A percentile compares a stretch with the other conserved stretches of the same genome.
Evolutionary conservation across 1,140 invertebrate species (phyloP).

Genomic region (Potamilus streckersoni): DNA sequence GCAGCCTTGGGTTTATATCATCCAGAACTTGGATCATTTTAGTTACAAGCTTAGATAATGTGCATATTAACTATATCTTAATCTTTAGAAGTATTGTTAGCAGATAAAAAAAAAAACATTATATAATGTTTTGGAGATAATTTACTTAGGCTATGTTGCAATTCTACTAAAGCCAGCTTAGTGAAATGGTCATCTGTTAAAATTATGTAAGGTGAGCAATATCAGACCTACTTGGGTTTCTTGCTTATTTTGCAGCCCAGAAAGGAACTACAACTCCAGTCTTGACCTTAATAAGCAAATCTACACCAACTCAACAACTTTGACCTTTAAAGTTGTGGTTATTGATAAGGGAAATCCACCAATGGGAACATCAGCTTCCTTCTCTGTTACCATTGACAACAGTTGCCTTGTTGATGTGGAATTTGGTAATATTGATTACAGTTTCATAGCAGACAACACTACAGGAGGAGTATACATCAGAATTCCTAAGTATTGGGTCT

Average conservation of each 20-base stretch:
- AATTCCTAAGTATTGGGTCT: conserved; percentile 40
- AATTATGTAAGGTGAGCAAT: too few species aligned
- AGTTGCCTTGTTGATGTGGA: conserved; percentile 39
- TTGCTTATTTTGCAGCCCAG: conserved; percentile 5
- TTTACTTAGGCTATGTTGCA: too few species aligned
- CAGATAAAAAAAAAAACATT: too few species aligned
- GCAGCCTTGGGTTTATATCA: too few species aligned
- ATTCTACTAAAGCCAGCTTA: too few species aligned
- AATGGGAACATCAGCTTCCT: conserved; percentile 26
- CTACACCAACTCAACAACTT: conserved; percentile 29
- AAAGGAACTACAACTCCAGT: conserved; percentile 23
- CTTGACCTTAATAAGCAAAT: conserved; percentile 33
- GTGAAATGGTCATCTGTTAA: too few species aligned
- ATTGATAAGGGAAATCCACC: conserved; percentile 38
- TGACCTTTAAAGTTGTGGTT: conserved; percentile 33
- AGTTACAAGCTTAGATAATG: too few species aligned
- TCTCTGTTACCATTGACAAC: conserved; percentile 37
- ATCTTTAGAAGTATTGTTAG: too few species aligned
- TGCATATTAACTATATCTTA: too few species aligned
- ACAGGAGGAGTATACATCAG: conserved; percentile 27
- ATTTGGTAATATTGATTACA: conserved; percentile 33
- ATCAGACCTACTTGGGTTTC: too few species aligned
- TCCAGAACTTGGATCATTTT: too few species aligned
- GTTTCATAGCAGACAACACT: conserved; percentile 26
- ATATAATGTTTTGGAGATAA: too few species aligned